Conservation (phyloP, 2,888 invertebrate species). For the Epinotia bilunana region DNA sequence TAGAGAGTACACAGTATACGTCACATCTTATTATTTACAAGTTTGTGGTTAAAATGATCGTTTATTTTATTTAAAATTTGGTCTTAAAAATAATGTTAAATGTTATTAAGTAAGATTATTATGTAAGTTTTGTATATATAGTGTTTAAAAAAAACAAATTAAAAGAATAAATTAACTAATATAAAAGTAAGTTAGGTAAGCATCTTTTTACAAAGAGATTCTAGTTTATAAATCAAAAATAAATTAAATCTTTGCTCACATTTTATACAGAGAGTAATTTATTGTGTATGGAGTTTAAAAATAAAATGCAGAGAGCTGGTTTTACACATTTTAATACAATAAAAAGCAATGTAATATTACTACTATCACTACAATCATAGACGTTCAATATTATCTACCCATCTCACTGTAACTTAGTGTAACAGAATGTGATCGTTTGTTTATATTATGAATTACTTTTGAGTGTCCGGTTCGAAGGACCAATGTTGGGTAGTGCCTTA, state of each 20-base stretch:
- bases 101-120: slow-evolving; percentile 1
- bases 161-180: slow-evolving; percentile 38
- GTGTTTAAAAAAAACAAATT: slow-evolving; percentile 9
- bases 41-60: slow-evolving; percentile 13
- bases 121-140: slow-evolving; percentile 30
- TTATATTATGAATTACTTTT: no score
- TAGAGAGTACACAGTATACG: background rate
- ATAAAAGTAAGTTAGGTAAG: slow-evolving; percentile 28
- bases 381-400: background rate
- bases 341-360: background rate
- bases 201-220: slow-evolving; percentile 38
- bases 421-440: no score
- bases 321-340: slow-evolving; percentile 9
- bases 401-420: no score
- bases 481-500: no score
- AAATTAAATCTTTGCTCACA: slow-evolving; percentile 34
- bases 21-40: background rate
- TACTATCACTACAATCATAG: background rate
- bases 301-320: background rate
- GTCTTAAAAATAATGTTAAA: background rate
- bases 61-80: slow-evolving; percentile 7
- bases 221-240: slow-evolving; percentile 27
- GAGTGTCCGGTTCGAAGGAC: no score
- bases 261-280: background rate
- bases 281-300: background rate